Base-by-base conservation (phyloP, 2,888 invertebrate species). In the Drosophila maculinotata region DNA sequence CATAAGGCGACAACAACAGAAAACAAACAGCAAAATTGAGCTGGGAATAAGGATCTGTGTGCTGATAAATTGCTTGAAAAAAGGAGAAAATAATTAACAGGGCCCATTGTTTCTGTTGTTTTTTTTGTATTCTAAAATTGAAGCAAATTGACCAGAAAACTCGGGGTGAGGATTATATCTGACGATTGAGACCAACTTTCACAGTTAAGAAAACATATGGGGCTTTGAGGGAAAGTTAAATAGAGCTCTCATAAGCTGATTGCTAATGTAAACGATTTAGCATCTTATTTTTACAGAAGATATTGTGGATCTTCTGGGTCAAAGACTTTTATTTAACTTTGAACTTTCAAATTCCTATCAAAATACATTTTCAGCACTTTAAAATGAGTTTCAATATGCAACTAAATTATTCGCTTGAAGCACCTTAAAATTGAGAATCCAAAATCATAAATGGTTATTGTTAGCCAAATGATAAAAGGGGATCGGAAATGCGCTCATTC, bases 81-180 rank as follows among this genome's bases (percentile, higher is more conserved):
- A 53, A 17, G 48, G 53, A 49, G 17, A 66, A 79, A 77, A 71
- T 74, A 87, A 84, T 80, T 81, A 84, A 87, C 78, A 65, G 31
- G 20, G 59, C 36, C 1, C 12, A 10, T 4, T 54, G 63, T 67
- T 58, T 54, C 53, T 15, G n/a, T 53, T 12, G 0, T 15, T 8
- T 15, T 44, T 38, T 30, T 42, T 6, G 15, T 10, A 1, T 45
- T 20, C n/a, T 0, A 5, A 1, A 17, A 30, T 48, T 8, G 14
- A 35, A 38, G 45, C 56, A 86, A 79, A 83, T 79, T 76, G 76
- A 64, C 72, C 65, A 51, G 51, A 76, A 69, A 54, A 65, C 64
- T 79, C 60, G 1, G n/a, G 20, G 5, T 39, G 9, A 14, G 41
- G 76, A 51, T 67, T 35, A 30, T 28, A 38, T 45, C 30, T 15